These are phyloP conservation scores for Macaca nemestrina DNA, from an alignment of 2,113 vertebrate species.

Conservation along the genomic window DNA sequence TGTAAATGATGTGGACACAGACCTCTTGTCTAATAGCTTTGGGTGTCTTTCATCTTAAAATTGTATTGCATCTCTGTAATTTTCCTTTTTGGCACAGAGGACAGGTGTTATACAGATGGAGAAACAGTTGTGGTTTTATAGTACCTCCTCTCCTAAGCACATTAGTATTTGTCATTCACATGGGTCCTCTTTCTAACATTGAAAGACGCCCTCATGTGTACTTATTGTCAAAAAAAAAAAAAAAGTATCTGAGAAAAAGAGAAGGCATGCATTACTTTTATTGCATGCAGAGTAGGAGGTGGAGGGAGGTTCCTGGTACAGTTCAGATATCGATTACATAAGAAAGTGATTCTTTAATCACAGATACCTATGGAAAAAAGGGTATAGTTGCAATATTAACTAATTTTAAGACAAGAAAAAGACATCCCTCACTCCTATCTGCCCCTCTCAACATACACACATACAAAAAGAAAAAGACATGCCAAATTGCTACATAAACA, in stretches of 20 bases:
- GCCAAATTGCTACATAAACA: fast-evolving
- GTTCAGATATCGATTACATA: neutral
- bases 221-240: neutral
- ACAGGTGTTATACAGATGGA: slow-evolving; percentile 65
- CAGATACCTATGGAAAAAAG: neutral
- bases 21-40: neutral
- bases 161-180: slow-evolving; percentile 49
- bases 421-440: fast-evolving
- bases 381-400: neutral
- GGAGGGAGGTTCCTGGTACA: neutral
- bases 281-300: fast-evolving
- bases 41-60: neutral
- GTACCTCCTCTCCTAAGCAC: neutral
- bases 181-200: slow-evolving; percentile 12
- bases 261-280: neutral
- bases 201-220: neutral
- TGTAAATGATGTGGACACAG: neutral
- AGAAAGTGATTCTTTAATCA: neutral
- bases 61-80: slow-evolving; percentile 1
- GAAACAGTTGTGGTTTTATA: slow-evolving; percentile 70
- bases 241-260: neutral
- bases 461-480: neutral
- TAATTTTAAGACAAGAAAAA: neutral
- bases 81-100: slow-evolving; percentile 36
- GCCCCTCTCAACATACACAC: neutral